phyloP scores from a whole-genome alignment of 1,140 invertebrate genomes.

The Macrosteles quadrilineatus region DNA sequence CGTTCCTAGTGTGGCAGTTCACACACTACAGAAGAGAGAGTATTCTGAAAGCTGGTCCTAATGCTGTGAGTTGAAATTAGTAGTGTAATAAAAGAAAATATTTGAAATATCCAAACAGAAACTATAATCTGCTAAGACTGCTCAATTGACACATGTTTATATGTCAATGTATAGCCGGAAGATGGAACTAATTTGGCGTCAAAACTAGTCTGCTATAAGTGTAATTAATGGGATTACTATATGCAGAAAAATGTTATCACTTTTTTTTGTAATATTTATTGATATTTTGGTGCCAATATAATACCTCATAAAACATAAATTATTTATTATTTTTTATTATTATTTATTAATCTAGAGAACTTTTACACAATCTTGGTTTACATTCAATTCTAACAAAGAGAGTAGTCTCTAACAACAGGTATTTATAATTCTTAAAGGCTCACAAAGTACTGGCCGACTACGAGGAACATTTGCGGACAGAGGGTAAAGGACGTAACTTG shows the following conservation, averaged over 20 bases:
- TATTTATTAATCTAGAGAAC: not conserved
- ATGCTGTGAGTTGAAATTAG: conserved; percentile 55
- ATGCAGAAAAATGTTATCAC: conserved; percentile 24
- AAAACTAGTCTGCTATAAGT: not conserved
- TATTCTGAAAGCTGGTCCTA: conserved; percentile 62
- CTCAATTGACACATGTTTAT: too few relatives aligned
- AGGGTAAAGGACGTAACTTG: conserved; percentile 58
- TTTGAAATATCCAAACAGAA: too few relatives aligned
- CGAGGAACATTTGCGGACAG: conserved; percentile 61
- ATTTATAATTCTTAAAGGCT: conserved; percentile 57
- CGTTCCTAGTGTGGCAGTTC: conserved; percentile 76
- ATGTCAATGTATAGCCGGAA: too few relatives aligned
- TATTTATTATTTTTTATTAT: not conserved
- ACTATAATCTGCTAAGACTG: too few relatives aligned
- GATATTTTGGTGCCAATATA: too few relatives aligned
- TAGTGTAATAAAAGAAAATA: too few relatives aligned
- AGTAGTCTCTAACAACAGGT: not conserved
- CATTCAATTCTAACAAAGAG: too few relatives aligned
- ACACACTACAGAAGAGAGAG: conserved; percentile 72
- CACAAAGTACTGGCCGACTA: conserved; percentile 77
- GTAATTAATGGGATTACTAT: not conserved
- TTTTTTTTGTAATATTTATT: too few relatives aligned
- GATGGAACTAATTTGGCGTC: too few relatives aligned
- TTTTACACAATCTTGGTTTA: not conserved
- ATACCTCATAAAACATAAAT: too few relatives aligned